A percentile compares a stretch with the other conserved stretches of the same genome.
phyloP scores from a whole-genome alignment of 2,797 vertebrate species.

The Galaxias olidus region DNA sequence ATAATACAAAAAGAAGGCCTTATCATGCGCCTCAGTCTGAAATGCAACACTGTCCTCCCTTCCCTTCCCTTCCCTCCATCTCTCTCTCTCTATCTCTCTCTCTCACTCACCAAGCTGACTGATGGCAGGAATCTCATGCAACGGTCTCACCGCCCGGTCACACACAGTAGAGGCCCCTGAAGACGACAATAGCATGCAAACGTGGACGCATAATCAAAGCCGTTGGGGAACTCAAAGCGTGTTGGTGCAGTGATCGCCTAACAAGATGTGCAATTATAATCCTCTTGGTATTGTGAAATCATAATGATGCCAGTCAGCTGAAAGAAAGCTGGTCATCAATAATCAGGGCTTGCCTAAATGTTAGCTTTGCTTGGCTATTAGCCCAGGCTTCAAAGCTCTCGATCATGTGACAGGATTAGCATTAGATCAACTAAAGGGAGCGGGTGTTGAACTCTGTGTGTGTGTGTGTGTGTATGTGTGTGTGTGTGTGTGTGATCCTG shows the following conservation, averaged over 20 bases:
- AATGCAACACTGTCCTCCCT: constrained; percentile 13
- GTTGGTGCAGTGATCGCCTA: too few relatives aligned
- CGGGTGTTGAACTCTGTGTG: constrained; percentile 48
- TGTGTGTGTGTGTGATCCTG: constrained; percentile 28
- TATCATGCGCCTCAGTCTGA: constrained; percentile 41
- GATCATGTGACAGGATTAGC: constrained; percentile 74
- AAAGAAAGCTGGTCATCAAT: constrained; percentile 46
- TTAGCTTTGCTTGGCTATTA: constrained; percentile 45
- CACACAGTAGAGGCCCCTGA: too few relatives aligned
- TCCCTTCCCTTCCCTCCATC: too few relatives aligned
- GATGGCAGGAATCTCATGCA: not conserved
- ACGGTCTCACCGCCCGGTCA: not conserved
- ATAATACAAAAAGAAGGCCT: constrained; percentile 48
- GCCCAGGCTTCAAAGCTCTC: constrained; percentile 57
- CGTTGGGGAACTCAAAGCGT: too few relatives aligned
- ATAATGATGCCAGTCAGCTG: too few relatives aligned
- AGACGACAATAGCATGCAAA: too few relatives aligned
- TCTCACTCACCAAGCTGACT: constrained; percentile 1
- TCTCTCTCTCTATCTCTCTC: constrained; percentile 17
- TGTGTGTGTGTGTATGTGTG: constrained; percentile 15
- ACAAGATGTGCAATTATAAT: too few relatives aligned
- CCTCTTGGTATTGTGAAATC: too few relatives aligned
- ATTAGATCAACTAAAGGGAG: constrained; percentile 66
- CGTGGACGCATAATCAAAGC: too few relatives aligned
- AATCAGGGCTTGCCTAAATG: constrained; percentile 57